phyloP scores from a whole-genome alignment of 64 coral and sea anemone genomes.

The Hydrozoanthus tunicans region DNA sequence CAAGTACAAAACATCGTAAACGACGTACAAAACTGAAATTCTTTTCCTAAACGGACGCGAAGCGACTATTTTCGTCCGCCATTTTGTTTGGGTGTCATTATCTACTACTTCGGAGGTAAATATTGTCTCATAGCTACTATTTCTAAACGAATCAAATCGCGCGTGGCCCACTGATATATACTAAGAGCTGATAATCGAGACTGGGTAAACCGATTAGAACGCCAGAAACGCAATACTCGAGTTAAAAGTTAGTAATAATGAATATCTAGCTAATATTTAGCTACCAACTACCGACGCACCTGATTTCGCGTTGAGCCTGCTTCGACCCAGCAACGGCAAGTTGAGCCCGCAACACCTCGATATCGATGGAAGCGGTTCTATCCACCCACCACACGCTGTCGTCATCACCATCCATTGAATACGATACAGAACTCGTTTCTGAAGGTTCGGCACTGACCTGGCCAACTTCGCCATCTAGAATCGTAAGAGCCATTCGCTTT shows the following conservation, averaged over 20 bases:
- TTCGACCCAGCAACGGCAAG: conserved; percentile 75
- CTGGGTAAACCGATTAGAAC: no score
- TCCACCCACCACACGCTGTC: conserved; percentile 88
- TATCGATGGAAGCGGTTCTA: conserved; percentile 70
- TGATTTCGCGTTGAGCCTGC: conserved; percentile 70
- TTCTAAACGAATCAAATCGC: no score
- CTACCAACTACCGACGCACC: conserved; percentile 35
- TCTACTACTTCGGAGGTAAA: no score
- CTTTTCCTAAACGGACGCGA: no score
- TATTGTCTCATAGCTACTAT: no score
- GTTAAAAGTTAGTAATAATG: neutral
- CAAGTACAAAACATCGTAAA: no score
- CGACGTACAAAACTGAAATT: no score
- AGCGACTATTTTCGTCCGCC: no score
- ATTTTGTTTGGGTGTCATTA: no score
- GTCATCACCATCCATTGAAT: conserved; percentile 87
- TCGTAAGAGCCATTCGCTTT: neutral
- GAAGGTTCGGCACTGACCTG: conserved; percentile 80
- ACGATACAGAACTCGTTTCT: conserved; percentile 81
- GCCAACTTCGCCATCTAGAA: conserved; percentile 61
- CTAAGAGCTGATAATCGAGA: no score
- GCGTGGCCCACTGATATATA: no score
- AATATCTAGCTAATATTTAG: neutral
- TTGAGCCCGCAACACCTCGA: conserved; percentile 74
- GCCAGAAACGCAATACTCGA: neutral